A percentile compares a stretch with the other conserved stretches of the same genome.
phyloP scores from a whole-genome alignment of 2,797 vertebrate genomes.

The Cyprinella venusta region DNA sequence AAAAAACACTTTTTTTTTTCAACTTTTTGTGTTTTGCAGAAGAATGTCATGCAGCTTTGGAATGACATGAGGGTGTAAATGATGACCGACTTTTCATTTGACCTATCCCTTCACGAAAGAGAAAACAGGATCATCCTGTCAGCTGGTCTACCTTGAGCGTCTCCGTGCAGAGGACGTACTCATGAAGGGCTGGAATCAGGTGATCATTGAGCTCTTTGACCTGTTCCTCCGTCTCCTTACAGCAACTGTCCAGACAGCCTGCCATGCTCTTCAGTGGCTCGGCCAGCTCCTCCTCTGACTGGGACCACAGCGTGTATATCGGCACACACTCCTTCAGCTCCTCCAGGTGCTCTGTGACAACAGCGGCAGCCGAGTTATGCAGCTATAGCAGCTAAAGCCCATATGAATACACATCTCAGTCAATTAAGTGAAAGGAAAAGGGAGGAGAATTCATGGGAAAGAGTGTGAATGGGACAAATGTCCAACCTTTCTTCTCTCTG shows the following conservation, averaged over 20 bases:
- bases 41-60: neutral
- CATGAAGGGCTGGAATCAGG: slow-evolving; percentile 87
- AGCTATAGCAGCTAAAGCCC: neutral
- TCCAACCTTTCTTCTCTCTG: slow-evolving; percentile 90
- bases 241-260: slow-evolving; percentile 83
- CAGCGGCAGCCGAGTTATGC: neutral
- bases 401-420: neutral
- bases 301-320: slow-evolving; percentile 87
- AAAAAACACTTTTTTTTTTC: neutral
- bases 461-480: neutral
- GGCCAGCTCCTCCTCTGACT: slow-evolving; percentile 81
- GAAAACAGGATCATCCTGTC: neutral
- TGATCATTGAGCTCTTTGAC: slow-evolving; percentile 80
- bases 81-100: neutral
- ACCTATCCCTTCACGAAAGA: neutral
- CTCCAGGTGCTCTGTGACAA: slow-evolving; percentile 84
- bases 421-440: neutral
- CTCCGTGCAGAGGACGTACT: slow-evolving; percentile 91
- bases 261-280: slow-evolving; percentile 84
- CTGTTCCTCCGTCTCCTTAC: slow-evolving; percentile 81
- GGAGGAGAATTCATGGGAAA: neutral
- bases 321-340: slow-evolving; percentile 89
- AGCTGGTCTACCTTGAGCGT: slow-evolving; percentile 86
- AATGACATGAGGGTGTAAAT: no score
- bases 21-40: neutral